Conservation (phyloP, 2,888 invertebrate species). For the Diachrysia chrysitis region DNA sequence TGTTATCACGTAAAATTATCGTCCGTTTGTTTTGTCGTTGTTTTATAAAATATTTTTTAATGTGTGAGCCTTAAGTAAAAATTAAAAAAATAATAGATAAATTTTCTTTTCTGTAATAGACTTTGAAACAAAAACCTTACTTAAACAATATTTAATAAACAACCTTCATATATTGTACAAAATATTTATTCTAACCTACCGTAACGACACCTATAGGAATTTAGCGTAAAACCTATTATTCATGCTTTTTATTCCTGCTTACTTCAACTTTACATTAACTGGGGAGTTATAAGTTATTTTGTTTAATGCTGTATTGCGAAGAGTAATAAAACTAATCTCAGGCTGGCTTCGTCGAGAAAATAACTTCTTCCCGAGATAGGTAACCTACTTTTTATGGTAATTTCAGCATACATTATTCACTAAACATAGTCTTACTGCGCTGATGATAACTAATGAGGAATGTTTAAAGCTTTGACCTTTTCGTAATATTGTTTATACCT, state of each 20-base stretch:
- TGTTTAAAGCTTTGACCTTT: constrained; percentile 3
- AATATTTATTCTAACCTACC: neutral
- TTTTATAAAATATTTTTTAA: no score
- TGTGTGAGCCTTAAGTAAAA: no score
- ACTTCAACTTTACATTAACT: neutral
- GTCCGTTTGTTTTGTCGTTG: no score
- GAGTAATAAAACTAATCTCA: neutral
- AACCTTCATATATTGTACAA: neutral
- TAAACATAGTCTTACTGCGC: neutral
- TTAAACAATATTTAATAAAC: no score
- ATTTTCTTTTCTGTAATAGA: no score
- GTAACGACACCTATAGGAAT: neutral
- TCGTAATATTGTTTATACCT: neutral
- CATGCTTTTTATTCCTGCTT: neutral
- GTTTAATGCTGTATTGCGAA: neutral
- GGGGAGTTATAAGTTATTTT: neutral
- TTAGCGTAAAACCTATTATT: neutral
- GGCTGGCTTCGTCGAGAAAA: neutral
- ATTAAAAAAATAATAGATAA: no score
- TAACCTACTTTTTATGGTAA: constrained; percentile 7
- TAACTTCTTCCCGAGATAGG: neutral
- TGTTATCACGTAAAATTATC: no score
- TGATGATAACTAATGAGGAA: neutral
- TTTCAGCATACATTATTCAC: constrained; percentile 4
- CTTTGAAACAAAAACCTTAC: no score